Evolutionary conservation across 2,888 invertebrate species (phyloP).

Genomic region (Catocala nupta): DNA sequence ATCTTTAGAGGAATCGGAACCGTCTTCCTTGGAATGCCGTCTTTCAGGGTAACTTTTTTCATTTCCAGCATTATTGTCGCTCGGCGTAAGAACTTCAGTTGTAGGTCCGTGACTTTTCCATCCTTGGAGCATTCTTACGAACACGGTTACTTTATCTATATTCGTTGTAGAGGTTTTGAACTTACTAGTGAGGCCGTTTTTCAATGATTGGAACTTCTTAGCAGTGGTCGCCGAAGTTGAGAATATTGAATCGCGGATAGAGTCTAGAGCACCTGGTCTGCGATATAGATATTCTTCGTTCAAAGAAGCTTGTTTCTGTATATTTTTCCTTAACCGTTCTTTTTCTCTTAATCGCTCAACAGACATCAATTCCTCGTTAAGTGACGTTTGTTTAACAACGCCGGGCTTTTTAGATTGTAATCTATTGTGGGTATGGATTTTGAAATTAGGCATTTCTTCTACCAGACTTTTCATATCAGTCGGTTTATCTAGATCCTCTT

Average conservation of each 20-base stretch:
- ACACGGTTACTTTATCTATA: slow-evolving; percentile 94
- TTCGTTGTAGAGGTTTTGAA: slow-evolving; percentile 94
- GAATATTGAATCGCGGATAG: slow-evolving; percentile 91
- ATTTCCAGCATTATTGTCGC: slow-evolving; percentile 77
- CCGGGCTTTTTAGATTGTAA: slow-evolving; percentile 85
- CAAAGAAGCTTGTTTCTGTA: slow-evolving; percentile 95
- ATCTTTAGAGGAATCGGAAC: slow-evolving; percentile 95
- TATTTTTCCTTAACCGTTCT: slow-evolving; percentile 93
- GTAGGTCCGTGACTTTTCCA: slow-evolving; percentile 89
- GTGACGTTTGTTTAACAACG: slow-evolving; percentile 93
- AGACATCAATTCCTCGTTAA: slow-evolving; percentile 96
- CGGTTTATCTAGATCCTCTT: slow-evolving; percentile 89
- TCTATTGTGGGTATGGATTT: slow-evolving; percentile 79
- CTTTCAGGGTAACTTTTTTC: slow-evolving; percentile 88
- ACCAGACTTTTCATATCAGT: slow-evolving; percentile 91
- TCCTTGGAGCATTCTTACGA: slow-evolving; percentile 94
- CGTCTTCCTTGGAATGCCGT: slow-evolving; percentile 94
- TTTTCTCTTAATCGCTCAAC: slow-evolving; percentile 94
- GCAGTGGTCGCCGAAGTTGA: slow-evolving; percentile 90
- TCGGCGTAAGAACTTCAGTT: slow-evolving; percentile 79
- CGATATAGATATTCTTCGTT: slow-evolving; percentile 95
- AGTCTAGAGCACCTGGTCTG: slow-evolving; percentile 89
- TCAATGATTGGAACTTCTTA: slow-evolving; percentile 92
- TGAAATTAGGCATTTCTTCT: slow-evolving; percentile 90
- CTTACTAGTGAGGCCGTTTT: slow-evolving; percentile 94